phyloP scores from a whole-genome alignment of 2,113 vertebrate species.

The Chlamydotis undulata region DNA sequence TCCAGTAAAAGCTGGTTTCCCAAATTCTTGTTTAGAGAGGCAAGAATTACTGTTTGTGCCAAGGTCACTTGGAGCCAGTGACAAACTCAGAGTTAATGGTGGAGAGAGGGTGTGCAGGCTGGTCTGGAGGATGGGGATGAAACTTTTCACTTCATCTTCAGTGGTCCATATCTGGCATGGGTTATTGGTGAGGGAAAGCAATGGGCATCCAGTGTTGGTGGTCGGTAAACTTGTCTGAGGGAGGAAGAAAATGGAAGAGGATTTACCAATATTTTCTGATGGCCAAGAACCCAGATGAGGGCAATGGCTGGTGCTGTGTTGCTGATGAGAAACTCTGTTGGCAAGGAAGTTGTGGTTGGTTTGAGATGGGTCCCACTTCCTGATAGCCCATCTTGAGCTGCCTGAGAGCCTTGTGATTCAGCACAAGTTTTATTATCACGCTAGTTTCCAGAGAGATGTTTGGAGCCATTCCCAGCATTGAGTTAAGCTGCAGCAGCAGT shows the following conservation, averaged over 20 bases:
- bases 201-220: not conserved
- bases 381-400: not conserved
- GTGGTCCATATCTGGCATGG: not conserved
- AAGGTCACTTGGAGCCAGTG: not conserved
- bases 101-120: not conserved
- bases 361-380: conserved; percentile 2
- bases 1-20: conserved; percentile 1
- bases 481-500: not conserved
- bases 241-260: not conserved
- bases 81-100: not conserved
- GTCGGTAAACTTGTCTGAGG: not conserved
- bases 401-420: not conserved
- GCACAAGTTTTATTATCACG: not conserved
- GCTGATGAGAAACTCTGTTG: not conserved
- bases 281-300: not conserved
- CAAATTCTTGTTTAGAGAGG: conserved; percentile 31
- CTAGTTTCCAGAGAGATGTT: conserved; percentile 1
- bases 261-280: not conserved
- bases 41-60: not conserved
- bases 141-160: not conserved
- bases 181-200: not conserved
- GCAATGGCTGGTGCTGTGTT: not conserved
- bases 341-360: not conserved
- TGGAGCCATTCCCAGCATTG: not conserved
- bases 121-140: not conserved